Conservation (phyloP, 2,888 invertebrate species). For the Acanthacorydalis orientalis region DNA sequence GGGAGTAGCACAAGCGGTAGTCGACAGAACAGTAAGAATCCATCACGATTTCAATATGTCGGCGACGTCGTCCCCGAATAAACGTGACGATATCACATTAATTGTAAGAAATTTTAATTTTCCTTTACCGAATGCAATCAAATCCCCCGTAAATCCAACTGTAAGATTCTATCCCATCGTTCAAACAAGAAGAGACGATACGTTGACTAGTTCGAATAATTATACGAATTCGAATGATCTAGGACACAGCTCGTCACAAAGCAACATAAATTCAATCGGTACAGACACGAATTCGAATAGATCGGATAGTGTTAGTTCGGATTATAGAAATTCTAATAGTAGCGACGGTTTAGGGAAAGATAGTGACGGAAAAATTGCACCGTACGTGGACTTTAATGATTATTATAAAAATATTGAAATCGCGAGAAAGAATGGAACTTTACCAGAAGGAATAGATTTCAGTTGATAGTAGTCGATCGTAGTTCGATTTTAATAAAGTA, state of each 20-base stretch:
- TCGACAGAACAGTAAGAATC: slow-evolving; percentile 67
- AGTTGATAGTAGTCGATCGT: neutral
- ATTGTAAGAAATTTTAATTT: slow-evolving; percentile 76
- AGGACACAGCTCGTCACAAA: slow-evolving; percentile 8
- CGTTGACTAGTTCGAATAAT: slow-evolving; percentile 11
- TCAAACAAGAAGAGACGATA: slow-evolving; percentile 24
- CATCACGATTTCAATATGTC: slow-evolving; percentile 63
- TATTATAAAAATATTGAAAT: slow-evolving; percentile 58
- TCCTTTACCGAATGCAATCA: slow-evolving; percentile 45
- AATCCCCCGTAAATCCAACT: slow-evolving; percentile 31
- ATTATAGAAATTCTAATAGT: slow-evolving; percentile 13
- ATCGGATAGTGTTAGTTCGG: slow-evolving; percentile 19
- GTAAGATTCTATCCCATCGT: slow-evolving; percentile 47
- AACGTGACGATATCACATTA: slow-evolving; percentile 71
- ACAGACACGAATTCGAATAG: slow-evolving; percentile 20
- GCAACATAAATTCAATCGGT: slow-evolving; percentile 10
- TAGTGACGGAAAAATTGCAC: slow-evolving; percentile 50
- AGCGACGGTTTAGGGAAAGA: slow-evolving; percentile 26
- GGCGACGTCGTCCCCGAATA: slow-evolving; percentile 27
- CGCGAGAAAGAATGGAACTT: slow-evolving; percentile 44
- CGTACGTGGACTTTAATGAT: slow-evolving; percentile 73
- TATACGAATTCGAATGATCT: slow-evolving; percentile 11
- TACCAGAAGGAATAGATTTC: slow-evolving; percentile 44
- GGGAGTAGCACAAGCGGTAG: slow-evolving; percentile 70
- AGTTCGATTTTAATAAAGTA: too few species aligned